Percentiles rank a stretch among this genome's conserved stretches.
Conservation (phyloP, 2,113 vertebrate genomes). For the Phalacrocorax carbo region DNA sequence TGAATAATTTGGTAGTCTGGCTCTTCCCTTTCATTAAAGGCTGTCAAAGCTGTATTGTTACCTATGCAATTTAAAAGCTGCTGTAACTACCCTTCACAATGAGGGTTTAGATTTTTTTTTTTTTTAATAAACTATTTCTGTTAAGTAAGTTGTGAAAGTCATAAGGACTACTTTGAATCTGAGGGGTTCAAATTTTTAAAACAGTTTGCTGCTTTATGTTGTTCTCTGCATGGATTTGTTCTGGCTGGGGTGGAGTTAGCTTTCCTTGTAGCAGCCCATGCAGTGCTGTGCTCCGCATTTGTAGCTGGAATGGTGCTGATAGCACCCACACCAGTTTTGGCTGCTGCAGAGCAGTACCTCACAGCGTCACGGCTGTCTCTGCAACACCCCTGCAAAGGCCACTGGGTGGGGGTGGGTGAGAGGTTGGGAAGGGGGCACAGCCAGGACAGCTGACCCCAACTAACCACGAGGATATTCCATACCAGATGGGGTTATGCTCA, state of each 20-base stretch:
- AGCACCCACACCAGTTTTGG: background rate
- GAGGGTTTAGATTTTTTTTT: background rate
- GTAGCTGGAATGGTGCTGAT: too few species aligned
- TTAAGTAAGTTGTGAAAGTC: background rate
- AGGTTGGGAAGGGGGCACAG: background rate
- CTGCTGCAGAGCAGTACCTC: background rate
- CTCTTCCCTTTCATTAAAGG: background rate
- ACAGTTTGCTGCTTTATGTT: background rate
- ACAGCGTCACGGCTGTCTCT: too few species aligned
- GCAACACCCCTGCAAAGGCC: accelerated
- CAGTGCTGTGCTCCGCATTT: background rate
- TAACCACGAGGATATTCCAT: background rate
- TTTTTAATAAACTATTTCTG: background rate
- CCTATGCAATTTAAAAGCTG: background rate
- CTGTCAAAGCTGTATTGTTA: background rate
- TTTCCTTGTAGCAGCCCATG: accelerated
- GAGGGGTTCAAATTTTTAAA: background rate
- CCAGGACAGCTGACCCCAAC: background rate
- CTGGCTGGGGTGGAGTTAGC: background rate
- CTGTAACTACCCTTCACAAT: background rate
- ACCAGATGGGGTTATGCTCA: background rate
- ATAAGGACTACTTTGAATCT: background rate
- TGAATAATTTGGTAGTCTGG: background rate
- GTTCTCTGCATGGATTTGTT: accelerated
- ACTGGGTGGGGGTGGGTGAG: background rate